A percentile compares a stretch with the other conserved stretches of the same genome.
These are phyloP conservation scores for Coptodon bakossiorum DNA, from an alignment of 2,113 vertebrate species.

Conservation along the genomic window DNA sequence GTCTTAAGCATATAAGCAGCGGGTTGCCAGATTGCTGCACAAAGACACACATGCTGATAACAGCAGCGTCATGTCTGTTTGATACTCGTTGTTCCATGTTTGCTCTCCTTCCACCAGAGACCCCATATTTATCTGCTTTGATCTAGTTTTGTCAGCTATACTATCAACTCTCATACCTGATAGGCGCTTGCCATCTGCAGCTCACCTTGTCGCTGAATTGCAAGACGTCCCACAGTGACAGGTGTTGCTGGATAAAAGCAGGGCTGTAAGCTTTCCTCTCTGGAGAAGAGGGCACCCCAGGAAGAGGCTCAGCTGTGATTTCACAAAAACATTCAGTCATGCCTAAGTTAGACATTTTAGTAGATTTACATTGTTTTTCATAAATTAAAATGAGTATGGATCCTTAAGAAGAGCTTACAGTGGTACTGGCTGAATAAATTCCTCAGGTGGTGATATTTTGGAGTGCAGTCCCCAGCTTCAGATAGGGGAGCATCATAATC, in stretches of 20 bases:
- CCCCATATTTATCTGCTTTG: neutral
- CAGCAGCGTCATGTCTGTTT: neutral
- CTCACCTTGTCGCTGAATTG: conserved; percentile 69
- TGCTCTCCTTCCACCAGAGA: neutral
- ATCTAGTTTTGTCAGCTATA: neutral
- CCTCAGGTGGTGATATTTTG: conserved; percentile 82
- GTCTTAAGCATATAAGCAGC: neutral
- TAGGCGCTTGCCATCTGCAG: neutral
- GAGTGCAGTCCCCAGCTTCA: conserved; percentile 87
- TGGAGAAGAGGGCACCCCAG: conserved; percentile 45
- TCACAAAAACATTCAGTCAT: neutral
- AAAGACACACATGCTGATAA: neutral
- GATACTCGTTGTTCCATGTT: neutral
- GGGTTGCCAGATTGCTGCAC: neutral
- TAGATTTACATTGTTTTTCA: neutral
- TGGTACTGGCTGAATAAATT: conserved; percentile 75
- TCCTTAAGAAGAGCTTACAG: conserved; percentile 64
- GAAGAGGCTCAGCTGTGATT: conserved; percentile 45
- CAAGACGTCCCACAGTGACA: conserved; percentile 85
- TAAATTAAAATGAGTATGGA: neutral
- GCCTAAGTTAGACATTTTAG: neutral
- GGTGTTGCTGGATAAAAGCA: conserved; percentile 63
- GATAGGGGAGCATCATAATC: conserved; percentile 89
- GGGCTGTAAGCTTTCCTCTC: conserved; percentile 43
- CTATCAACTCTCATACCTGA: neutral